Conservation (phyloP, 1,140 invertebrate genomes). For the Panagrolaimus sp. region DNA sequence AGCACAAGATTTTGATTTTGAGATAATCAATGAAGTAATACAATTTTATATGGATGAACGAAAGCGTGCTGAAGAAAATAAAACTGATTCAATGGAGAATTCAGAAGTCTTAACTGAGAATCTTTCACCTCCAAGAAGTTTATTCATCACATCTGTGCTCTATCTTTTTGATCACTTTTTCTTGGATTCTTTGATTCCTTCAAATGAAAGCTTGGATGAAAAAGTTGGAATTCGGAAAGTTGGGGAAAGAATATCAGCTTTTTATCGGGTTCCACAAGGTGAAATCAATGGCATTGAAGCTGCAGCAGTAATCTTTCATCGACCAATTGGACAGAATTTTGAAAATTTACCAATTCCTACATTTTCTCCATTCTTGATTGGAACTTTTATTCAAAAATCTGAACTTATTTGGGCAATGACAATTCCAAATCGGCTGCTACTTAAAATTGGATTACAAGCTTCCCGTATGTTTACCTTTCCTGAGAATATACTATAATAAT, state of each 20-base stretch:
- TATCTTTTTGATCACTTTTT: too few species aligned
- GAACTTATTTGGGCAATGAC: background rate
- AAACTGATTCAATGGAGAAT: too few species aligned
- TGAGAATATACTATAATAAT: background rate
- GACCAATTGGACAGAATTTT: constrained; percentile 8
- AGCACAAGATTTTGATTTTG: constrained; percentile 10
- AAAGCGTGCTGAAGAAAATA: too few species aligned
- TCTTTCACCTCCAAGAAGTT: too few species aligned
- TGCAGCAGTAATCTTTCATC: background rate
- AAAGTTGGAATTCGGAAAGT: background rate
- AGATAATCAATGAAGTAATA: background rate
- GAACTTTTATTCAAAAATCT: background rate
- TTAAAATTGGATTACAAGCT: background rate
- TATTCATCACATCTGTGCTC: too few species aligned
- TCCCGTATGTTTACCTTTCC: background rate
- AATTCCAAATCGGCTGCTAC: background rate
- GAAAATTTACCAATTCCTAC: background rate
- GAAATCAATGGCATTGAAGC: background rate
- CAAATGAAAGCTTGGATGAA: constrained; percentile 6
- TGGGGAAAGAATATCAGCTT: background rate
- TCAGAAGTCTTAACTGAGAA: too few species aligned
- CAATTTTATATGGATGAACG: too few species aligned
- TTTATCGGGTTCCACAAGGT: background rate
- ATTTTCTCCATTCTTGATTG: constrained; percentile 1
- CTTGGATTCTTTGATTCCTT: background rate